Conservation (phyloP, 2,113 vertebrate species). For the Notarius lentiginosus region DNA sequence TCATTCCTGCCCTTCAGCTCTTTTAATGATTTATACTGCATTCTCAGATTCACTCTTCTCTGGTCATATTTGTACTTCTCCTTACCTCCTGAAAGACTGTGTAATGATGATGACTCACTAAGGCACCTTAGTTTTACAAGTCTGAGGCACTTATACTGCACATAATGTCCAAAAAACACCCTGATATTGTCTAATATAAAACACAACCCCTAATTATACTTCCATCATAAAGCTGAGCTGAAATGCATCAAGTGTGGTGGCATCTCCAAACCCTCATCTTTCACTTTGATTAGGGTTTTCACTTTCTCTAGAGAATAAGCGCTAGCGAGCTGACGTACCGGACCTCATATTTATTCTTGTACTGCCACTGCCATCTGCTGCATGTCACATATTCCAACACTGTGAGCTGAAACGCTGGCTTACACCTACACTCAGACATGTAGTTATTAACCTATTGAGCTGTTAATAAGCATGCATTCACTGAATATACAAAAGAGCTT, state of each 20-base stretch:
- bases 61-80: constrained; percentile 68
- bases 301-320: neutral
- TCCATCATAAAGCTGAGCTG: constrained; percentile 70
- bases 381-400: constrained; percentile 37
- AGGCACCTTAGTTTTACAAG: constrained; percentile 54
- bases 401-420: neutral
- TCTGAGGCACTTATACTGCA: constrained; percentile 54
- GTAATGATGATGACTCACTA: constrained; percentile 68
- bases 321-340: neutral
- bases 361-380: constrained; percentile 76
- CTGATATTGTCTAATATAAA: constrained; percentile 64
- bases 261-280: constrained; percentile 62
- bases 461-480: neutral
- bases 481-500: neutral
- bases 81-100: constrained; percentile 62
- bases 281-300: constrained; percentile 62
- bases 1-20: constrained; percentile 67
- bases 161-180: constrained; percentile 57
- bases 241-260: constrained; percentile 63
- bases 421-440: neutral
- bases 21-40: constrained; percentile 68
- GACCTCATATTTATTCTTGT: constrained; percentile 52
- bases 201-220: constrained; percentile 62
- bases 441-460: neutral
- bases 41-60: constrained; percentile 65